A percentile compares a stretch with the other conserved stretches of the same genome.
These are phyloP conservation scores for Medauroidea extradentata DNA, from an alignment of 1,140 invertebrate genomes.

Conservation along the genomic window DNA sequence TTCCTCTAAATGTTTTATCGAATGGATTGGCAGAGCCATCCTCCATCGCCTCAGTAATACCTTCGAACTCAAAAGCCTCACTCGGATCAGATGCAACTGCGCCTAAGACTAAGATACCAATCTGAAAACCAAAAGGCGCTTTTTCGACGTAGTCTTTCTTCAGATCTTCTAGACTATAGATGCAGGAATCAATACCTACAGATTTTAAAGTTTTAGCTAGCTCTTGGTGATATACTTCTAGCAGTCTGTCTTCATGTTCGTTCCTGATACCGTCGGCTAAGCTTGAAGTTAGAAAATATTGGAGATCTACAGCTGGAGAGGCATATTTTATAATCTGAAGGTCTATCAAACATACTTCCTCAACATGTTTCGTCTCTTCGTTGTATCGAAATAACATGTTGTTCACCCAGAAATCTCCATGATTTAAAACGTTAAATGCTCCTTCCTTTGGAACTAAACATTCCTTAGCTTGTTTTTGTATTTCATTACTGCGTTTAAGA, in stretches of 20 bases:
- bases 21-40: background rate
- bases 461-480: background rate
- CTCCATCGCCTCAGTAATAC: conserved; percentile 5
- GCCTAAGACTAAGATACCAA: conserved; percentile 29
- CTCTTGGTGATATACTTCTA: conserved; percentile 40
- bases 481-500: background rate
- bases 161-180: conserved; percentile 43
- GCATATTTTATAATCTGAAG: conserved; percentile 40
- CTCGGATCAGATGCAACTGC: conserved; percentile 30
- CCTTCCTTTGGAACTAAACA: background rate
- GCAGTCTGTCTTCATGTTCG: conserved; percentile 33
- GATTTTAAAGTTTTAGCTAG: conserved; percentile 37
- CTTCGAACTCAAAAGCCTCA: conserved; percentile 22
- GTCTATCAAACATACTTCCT: conserved; percentile 39
- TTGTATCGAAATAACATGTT: conserved; percentile 48
- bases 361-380: conserved; percentile 14
- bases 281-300: conserved; percentile 56
- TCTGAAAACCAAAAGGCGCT: conserved; percentile 32
- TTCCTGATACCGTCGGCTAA: conserved; percentile 37
- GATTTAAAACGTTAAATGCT: conserved; percentile 37
- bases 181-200: conserved; percentile 35
- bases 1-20: too few species aligned
- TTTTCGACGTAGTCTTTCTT: conserved; percentile 32
- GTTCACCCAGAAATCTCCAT: conserved; percentile 53
- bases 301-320: conserved; percentile 50